Base-by-base conservation (phyloP, 1,140 invertebrate genomes). In the Philaenus spumarius region DNA sequence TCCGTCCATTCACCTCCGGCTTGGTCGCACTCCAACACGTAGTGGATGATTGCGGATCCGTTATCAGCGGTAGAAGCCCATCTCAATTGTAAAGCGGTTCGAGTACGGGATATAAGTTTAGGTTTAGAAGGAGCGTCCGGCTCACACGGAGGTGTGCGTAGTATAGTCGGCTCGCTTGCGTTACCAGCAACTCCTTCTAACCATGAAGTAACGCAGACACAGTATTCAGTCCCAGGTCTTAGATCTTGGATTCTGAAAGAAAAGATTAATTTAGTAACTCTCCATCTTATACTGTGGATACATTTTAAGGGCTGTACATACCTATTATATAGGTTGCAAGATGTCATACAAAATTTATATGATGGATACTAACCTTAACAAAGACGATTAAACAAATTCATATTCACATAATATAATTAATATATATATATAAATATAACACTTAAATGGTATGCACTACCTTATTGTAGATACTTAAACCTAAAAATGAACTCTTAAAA, bases 171-270 rank as follows among this genome's bases (percentile, higher is more conserved):
- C 68, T 74, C 77, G 61, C 72, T 78, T 65, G 67, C 77, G 15
- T 45, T 63, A 66, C 65, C 82, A 74, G 67, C 75, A 69, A 65
- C 72, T 60, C 70, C 77, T 65, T 68, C 79, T 69, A 65, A 72
- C 71, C 70, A 77, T 67, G 68, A 81, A 73, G 83, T 82, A 37
- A 88, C 74, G 56, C 84, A 85, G 35, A 92, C 81, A 42, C 82
- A 81, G 70, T 92, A 93, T 64, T 89, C 86, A 66, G 86, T 86
- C 3, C 85, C 87, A 9, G 90, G 89, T 70, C 83, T 81, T 59
- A 93, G 75, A 70, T 92, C 87, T 72, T 87, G 82, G 51, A 93
- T 83, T 56, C 82, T 79, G 68, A 69, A 75, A 61, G 51, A 59
- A n/a, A n/a, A n/a, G n/a, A n/a, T n/a, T n/a, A n/a, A n/a, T n/a